Base-by-base conservation (phyloP, 2,797 vertebrate genomes). In the Poecilia velifera region DNA sequence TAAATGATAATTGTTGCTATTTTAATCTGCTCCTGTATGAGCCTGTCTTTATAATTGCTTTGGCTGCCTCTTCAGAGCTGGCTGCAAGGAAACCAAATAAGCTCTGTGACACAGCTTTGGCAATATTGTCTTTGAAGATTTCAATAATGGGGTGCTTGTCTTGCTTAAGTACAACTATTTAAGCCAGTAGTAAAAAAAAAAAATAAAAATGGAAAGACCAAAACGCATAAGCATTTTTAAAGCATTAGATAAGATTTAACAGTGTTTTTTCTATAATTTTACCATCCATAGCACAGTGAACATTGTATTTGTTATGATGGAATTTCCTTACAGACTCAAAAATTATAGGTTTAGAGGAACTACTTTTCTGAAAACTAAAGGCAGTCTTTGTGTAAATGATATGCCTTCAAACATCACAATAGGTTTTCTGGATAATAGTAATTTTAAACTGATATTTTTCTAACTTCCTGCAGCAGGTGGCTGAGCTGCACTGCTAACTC, bases 11-110 rank as follows among this genome's bases (percentile, higher is more conserved):
- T 68, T 72, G 76, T 68, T 85, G 76, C 86, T 77, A 81, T 91
- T 90, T 92, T 81, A 84, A 88, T 90, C 80, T 82, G 73, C 76
- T 76, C 76, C 75, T 88, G 73, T 78, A 72, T 73, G 66, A 90
- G 78, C 59, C 84, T 77, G 76, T 82, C 68, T 71, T 77, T 10
- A 62, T 87, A 88, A 91, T 89, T 89, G 72, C 82, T 43, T 74
- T 57, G 68, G 78, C 73, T 84, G 82, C 55, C 72, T 77, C 53
- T 47, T 64, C 71, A 74, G 59, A 78, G 36, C 76, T 76, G 47
- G 28, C 10, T 62, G 0, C 36, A 77, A 41, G 28, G 57, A 81
- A 74, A 86, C 88, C 87, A 82, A 85, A 83, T 72, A 28, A 59
- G 51, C 47, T 59, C 55, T 70, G 39, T 78, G 75, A 47, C 72